Base-by-base conservation (phyloP, 2,888 invertebrate species). In the Steinernema hermaphroditum region DNA sequence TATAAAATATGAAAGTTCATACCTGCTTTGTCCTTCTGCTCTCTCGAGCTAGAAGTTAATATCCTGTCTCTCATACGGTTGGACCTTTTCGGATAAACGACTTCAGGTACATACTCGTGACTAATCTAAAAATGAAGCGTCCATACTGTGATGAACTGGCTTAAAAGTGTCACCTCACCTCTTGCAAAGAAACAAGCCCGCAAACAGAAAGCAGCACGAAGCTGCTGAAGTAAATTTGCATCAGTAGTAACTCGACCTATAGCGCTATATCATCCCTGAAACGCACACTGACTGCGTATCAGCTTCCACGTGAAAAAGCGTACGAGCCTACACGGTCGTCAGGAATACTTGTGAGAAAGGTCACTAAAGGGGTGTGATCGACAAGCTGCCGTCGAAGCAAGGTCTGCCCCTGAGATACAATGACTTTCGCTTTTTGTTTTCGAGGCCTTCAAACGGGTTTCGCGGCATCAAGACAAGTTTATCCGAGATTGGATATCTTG, bases 61-160 rank as follows among this genome's bases (percentile, higher is more conserved):
- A 22, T 24, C 50, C 50, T 19, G 24, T 24, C 24, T 19, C 62
- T 22, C 32, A 62, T 29, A 14, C 62, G 43, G 14, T 24, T n/a
- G 32, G 50, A 24, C 41, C 68, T 71, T 6, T 14, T 27, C n/a
- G 73, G 73, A 19, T 50, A 73, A 0, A 73, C 73, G 0, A 73
- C 73, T 73, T 73, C 54, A 24, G 73, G 73, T 0, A 73, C 49
- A 24, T 72, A 34, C 4, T 62, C 62, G 2, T 32, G 29, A 9
- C 27, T 16, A n/a, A 62, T 32, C 62, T 62, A 62, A 62, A 62
- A 19, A 22, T 16, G 19, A 50, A 50, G 22, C 2, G 9, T 50
- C 2, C 24, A 22, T 4, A 22, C 50, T 22, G 46, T 9, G n/a
- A n/a, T 9, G n/a, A 16, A 46, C 46, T 4, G 46, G 6, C 46